These are phyloP conservation scores for Eupsilia transversa DNA, from an alignment of 2,888 invertebrate genomes.

Conservation along the genomic window DNA sequence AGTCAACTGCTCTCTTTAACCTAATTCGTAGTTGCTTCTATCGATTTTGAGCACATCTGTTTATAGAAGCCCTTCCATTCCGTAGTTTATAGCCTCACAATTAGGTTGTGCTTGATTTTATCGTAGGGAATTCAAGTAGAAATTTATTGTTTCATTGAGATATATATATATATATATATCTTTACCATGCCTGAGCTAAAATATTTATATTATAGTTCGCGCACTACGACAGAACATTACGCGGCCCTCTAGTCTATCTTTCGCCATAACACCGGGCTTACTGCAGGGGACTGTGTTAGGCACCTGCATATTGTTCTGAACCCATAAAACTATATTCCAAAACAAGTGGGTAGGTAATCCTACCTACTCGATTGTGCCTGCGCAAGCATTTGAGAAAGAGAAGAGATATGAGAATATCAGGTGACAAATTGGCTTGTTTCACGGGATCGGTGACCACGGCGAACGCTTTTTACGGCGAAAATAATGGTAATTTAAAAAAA, in stretches of 20 bases:
- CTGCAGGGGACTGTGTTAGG: background rate
- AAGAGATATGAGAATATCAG: background rate
- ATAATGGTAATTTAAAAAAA: no score
- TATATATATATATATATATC: no score
- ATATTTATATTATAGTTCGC: background rate
- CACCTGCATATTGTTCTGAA: background rate
- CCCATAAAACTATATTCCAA: background rate
- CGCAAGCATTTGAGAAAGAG: background rate
- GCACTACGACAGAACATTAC: background rate
- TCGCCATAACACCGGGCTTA: background rate
- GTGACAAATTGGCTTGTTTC: background rate
- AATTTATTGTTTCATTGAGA: background rate
- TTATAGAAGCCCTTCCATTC: background rate
- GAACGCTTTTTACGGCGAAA: no score
- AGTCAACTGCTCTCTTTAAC: slow-evolving; percentile 60
- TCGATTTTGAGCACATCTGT: background rate
- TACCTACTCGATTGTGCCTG: background rate
- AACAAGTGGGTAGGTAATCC: background rate
- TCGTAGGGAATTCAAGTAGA: background rate
- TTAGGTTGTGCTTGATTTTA: background rate
- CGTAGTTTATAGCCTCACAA: background rate
- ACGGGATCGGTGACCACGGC: background rate
- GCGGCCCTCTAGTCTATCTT: background rate
- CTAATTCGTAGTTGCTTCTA: background rate
- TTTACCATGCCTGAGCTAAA: no score